Base-by-base conservation (phyloP, 2,113 vertebrate species). In the Upupa epops region DNA sequence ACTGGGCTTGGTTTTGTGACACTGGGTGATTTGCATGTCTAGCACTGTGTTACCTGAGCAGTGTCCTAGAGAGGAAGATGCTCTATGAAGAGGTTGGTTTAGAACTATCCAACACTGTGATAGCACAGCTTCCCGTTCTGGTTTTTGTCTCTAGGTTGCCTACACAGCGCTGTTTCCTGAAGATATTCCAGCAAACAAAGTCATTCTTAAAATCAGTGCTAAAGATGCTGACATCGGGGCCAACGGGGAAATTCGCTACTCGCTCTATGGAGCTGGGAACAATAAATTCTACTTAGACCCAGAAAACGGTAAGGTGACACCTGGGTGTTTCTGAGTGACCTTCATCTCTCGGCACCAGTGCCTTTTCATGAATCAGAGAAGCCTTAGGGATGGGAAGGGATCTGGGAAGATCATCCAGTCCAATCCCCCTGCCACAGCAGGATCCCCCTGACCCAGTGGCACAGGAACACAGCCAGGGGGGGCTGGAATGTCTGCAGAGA, bases 211-310 rank as follows among this genome's bases (percentile, higher is more conserved):
- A 85, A 97, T 99, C 77, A 90, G 94, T 7, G 99, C 99, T 54
- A 97, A 96, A 73, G 99, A 99, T 91, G 98, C 98, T 11, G 99
- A 99, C 88, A 97, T 98, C 17, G 99, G 98, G 21, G 82, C 98
- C 93, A 99, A 97, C 66, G 98, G 98, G 60, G 98, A 98, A 94
- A 97, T 99, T 93, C 98, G 97, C 83, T 99, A 98, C 88, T 98
- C 98, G 11, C 97, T 99, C 40, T 98, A 98, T 37, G 99, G 99
- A 70, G 77, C 97, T 34, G 98, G 98, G 55, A 98, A 98, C 56
- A 98, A 97, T 80, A 98, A 99, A 93, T 99, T 99, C 96, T 98
- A 97, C 87, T 98, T 99, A 80, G 98, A 99, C 94, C 96, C 98
- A 51, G 98, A 99, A 95, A 99, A 97, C 11, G 99, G 99, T 99